Percentiles rank a stretch among this genome's conserved stretches.
Conservation (phyloP, 2,113 vertebrate genomes). For the Lonchura striata region DNA sequence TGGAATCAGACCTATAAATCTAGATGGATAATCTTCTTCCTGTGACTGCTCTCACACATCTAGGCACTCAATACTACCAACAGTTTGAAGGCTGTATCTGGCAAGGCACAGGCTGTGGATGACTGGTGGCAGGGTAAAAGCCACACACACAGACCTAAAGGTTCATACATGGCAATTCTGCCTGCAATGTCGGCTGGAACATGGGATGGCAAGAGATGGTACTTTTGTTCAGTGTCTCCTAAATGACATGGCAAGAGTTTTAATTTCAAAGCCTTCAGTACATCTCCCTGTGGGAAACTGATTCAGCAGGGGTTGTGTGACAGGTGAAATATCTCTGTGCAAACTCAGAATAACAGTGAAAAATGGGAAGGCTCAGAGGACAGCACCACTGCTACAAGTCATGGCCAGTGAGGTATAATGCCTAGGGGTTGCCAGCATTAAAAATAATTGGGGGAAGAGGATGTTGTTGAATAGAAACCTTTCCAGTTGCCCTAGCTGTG, state of each 20-base stretch:
- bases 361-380: background rate
- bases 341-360: background rate
- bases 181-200: background rate
- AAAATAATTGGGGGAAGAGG: background rate
- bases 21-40: background rate
- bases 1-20: background rate
- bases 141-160: background rate
- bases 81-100: background rate
- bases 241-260: background rate
- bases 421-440: background rate
- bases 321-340: background rate
- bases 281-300: background rate
- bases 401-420: background rate
- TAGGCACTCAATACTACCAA: background rate
- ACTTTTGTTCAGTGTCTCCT: background rate
- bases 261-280: background rate
- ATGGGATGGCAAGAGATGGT: background rate
- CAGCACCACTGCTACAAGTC: background rate
- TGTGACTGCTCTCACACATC: background rate
- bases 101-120: background rate
- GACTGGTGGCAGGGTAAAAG: background rate
- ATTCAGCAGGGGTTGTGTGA: background rate
- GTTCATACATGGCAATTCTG: background rate
- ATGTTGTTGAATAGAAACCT: background rate
- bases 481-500: background rate